Percentiles rank a stretch among this genome's conserved stretches.
These are phyloP conservation scores for Marronus borbonicus DNA, from an alignment of 2,888 invertebrate species.

Conservation along the genomic window DNA sequence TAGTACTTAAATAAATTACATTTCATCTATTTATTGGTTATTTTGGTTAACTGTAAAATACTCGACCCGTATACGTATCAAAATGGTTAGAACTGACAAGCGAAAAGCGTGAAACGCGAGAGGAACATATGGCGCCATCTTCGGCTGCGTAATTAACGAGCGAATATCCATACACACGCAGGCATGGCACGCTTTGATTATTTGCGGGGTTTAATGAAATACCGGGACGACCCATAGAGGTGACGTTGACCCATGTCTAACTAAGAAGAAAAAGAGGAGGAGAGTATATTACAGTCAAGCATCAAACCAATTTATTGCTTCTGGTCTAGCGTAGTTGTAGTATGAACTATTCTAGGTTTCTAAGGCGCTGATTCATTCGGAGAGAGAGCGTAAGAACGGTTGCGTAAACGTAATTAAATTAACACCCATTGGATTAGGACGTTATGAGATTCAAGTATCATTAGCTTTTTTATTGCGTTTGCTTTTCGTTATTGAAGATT, in stretches of 20 bases:
- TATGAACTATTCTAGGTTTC: no score
- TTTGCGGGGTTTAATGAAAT: no score
- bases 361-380: background rate
- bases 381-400: background rate
- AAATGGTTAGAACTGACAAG: background rate
- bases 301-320: background rate
- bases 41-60: no score
- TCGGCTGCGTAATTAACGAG: background rate
- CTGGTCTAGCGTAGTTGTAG: no score
- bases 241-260: no score
- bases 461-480: background rate
- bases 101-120: background rate
- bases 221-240: no score
- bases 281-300: background rate
- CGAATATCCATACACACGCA: slow-evolving; percentile 2
- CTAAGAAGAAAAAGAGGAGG: background rate
- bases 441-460: background rate
- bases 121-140: slow-evolving; percentile 1
- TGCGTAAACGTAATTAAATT: slow-evolving; percentile 4
- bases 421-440: background rate
- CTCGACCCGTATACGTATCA: no score
- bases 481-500: background rate
- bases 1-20: no score
- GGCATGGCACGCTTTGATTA: no score
- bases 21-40: no score